Base-by-base conservation (phyloP, 2,888 invertebrate genomes). In the Megaustenia siamemsis region DNA sequence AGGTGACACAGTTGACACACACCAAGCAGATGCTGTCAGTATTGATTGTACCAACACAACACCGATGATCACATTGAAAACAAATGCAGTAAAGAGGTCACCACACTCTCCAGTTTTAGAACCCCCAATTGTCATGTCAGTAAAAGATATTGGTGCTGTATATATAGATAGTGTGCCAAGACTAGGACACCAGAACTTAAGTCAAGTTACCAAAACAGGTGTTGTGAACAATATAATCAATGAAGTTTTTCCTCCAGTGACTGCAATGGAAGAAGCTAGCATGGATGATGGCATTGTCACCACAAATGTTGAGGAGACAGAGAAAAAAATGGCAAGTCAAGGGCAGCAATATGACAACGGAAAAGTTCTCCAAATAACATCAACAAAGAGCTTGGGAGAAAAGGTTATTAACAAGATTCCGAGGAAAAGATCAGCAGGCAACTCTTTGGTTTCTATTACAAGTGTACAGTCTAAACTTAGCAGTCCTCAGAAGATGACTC, bases 111-210 rank as follows among this genome's bases (percentile, higher is more conserved):
- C 38, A 21, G 24, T 18, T n/a, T 56, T 60, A 35, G 12, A 21
- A 38, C 2, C 43, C 18, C 78, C 78, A 78, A 63, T 78, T 45
- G 45, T 78, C 21, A 78, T 78, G 78, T 78, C 78, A 43, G 78
- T 78, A 12, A 63, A 63, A 40, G 78, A 78, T 21, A 78, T 78
- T 63, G 78, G 78, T 5, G 78, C 40, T 6, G 40, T 45, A 10
- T 78, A 15, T 45, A 38, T 66, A 12, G 43, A 32, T n/a, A 28
- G n/a, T 78, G 21, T 12, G 12, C 24, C 28, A 56, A 77, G n/a
- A 77, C 40, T 21, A 15, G 43, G 63, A 18, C 60, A 60, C 28
- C 24, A 4, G n/a, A 60, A 60, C 24, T 40, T 10, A 56, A 0
- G 24, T 35, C n/a, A 76, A 10, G n/a, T 24, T n/a, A n/a, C 21